Base-by-base conservation (phyloP, 2,797 vertebrate species). In the Pteronotus mesoamericanus region DNA sequence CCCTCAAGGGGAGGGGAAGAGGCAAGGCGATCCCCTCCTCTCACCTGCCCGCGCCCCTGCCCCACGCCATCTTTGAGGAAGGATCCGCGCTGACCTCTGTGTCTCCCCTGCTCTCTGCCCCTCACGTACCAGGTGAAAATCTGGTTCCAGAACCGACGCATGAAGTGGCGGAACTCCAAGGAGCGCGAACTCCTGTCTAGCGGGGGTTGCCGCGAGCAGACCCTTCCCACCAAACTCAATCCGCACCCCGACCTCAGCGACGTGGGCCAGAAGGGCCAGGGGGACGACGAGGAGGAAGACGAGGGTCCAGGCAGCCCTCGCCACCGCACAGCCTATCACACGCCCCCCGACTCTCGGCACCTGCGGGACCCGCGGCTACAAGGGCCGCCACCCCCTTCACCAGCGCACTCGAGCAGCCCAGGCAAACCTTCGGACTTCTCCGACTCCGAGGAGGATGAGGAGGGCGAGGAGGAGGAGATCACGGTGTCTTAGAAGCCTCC, bases 151-250 rank as follows among this genome's bases (percentile, higher is more conserved):
- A 99, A 99, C 97, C 98, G 99, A 48, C 98, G 99, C 86, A 99
- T 99, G 99, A 99, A 99, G 94, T 99, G 99, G 99, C 99, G 99
- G 80, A 99, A 99, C 98, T 99, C 99, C 26, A 99, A 99, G 95
- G 99, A 99, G 37, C 98, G 99, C 24, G 99, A 99, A 97, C 99
- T 99, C n/a, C 98, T 99, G 80, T 99, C 99, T 0, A 99, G 99
- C 0, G 99, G 99, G 0, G 99, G 99, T 85, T 99, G 99, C 98
- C 98, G 99, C 4, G 99, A 99, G 78, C 99, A 99, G 98, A 99
- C 99, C 16, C 98, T 99, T 1, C 99, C 99, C 97, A 99, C 99
- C 69, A 99, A 99, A 94, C 99, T 99, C 95, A 99, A 99, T 87
- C 99, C 99, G 32, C 99, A 99, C 97, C 99, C 99, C 8, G 99